Evolutionary conservation across 2,888 invertebrate species (phyloP).

Genomic region (Pachliopta kotzebuea): DNA sequence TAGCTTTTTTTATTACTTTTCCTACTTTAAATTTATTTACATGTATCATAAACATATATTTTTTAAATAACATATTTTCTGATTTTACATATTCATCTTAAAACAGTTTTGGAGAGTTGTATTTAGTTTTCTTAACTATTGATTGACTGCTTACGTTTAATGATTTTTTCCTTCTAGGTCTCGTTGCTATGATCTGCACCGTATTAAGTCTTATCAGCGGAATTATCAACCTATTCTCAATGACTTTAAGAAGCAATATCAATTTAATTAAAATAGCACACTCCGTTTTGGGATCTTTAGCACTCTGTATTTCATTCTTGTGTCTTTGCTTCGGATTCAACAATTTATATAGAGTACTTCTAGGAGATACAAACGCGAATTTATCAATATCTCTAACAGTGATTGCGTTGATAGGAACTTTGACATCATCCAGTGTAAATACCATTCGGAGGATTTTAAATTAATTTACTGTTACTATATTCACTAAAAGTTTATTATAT

Average conservation of each 20-base stretch:
- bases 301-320: constrained; percentile 47
- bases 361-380: constrained; percentile 39
- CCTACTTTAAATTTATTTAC: too few relatives aligned
- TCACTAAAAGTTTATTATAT: too few relatives aligned
- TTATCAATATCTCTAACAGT: constrained; percentile 44
- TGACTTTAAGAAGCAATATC: constrained; percentile 30
- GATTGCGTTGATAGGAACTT: constrained; percentile 45
- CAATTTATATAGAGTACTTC: constrained; percentile 30
- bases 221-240: constrained; percentile 41
- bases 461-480: not conserved
- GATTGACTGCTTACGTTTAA: not conserved
- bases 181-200: constrained; percentile 51
- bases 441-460: constrained; percentile 14
- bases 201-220: constrained; percentile 51
- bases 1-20: too few relatives aligned
- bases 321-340: constrained; percentile 45
- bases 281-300: constrained; percentile 40
- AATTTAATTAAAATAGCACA: constrained; percentile 41
- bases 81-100: too few relatives aligned
- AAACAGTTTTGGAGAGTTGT: too few relatives aligned
- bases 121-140: too few relatives aligned
- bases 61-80: too few relatives aligned
- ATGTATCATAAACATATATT: too few relatives aligned
- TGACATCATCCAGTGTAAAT: constrained; percentile 36
- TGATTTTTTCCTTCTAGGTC: constrained; percentile 46